Conservation (phyloP, 1,140 invertebrate genomes). For the Calephelis nemesis region DNA sequence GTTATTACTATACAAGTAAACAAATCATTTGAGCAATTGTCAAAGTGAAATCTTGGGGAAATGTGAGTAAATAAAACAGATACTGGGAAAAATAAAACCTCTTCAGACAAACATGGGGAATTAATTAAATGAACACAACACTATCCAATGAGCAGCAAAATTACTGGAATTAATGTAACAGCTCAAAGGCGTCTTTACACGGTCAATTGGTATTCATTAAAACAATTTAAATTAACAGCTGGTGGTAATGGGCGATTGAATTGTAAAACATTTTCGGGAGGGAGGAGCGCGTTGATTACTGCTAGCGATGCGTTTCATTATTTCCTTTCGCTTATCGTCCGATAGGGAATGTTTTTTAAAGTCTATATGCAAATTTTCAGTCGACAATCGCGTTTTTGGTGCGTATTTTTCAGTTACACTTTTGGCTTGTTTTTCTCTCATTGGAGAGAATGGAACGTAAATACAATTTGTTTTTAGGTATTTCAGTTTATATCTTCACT, state of each 20-base stretch:
- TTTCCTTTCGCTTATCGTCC: conserved; percentile 32
- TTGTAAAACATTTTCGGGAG: conserved; percentile 43
- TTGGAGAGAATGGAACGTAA: not conserved
- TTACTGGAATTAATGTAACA: conserved; percentile 20
- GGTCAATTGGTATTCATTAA: conserved; percentile 35
- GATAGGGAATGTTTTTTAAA: conserved; percentile 27
- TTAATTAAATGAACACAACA: conserved; percentile 11
- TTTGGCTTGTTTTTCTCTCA: not conserved
- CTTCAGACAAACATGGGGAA: not conserved
- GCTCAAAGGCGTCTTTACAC: conserved; percentile 21
- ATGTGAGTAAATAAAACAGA: no score
- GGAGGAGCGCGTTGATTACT: conserved; percentile 36
- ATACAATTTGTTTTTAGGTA: conserved; percentile 3
- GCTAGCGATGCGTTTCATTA: conserved; percentile 36
- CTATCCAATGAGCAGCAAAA: conserved; percentile 12
- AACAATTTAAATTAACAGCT: conserved; percentile 44
- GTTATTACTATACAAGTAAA: no score
- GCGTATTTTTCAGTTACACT: conserved; percentile 6
- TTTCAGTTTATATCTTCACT: not conserved
- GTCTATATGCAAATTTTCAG: conserved; percentile 31
- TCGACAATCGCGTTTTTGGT: conserved; percentile 15
- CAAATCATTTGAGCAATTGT: no score
- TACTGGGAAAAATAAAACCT: not conserved
- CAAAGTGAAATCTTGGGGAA: no score
- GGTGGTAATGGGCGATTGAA: conserved; percentile 43